Percentiles rank a stretch among this genome's conserved stretches.
Conservation (phyloP, 2,797 vertebrate genomes). For the Enoplosus armatus region DNA sequence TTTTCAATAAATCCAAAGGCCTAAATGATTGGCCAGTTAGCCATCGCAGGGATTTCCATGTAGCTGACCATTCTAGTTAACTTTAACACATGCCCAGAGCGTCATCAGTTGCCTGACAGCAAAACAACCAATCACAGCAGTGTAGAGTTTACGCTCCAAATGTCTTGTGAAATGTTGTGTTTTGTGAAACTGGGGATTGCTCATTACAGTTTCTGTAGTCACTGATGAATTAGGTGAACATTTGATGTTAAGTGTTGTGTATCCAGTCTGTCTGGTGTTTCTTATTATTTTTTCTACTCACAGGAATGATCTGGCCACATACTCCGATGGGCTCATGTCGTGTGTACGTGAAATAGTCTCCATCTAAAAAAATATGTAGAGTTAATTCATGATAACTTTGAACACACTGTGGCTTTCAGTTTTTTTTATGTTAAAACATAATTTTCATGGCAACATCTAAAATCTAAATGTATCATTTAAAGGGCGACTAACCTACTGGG, state of each 20-base stretch:
- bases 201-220: background rate
- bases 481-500: constrained; percentile 85
- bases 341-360: constrained; percentile 91
- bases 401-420: background rate
- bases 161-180: no score
- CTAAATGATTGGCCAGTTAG: no score
- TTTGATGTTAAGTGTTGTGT: background rate
- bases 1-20: no score
- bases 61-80: no score
- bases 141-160: no score
- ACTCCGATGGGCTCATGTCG: constrained; percentile 92
- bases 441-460: background rate
- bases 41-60: no score
- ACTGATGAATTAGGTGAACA: background rate
- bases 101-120: no score
- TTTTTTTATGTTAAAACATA: background rate
- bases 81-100: no score
- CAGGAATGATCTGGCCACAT: constrained; percentile 93
- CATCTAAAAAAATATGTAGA: constrained; percentile 80
- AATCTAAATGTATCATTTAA: background rate
- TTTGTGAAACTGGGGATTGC: no score
- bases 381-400: constrained; percentile 22
- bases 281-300: constrained; percentile 83
- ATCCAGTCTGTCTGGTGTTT: background rate
- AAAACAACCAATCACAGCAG: no score